Percentiles rank a stretch among this genome's conserved stretches.
phyloP scores from a whole-genome alignment of 2,797 vertebrate species.

The Lateolabrax maculatus region DNA sequence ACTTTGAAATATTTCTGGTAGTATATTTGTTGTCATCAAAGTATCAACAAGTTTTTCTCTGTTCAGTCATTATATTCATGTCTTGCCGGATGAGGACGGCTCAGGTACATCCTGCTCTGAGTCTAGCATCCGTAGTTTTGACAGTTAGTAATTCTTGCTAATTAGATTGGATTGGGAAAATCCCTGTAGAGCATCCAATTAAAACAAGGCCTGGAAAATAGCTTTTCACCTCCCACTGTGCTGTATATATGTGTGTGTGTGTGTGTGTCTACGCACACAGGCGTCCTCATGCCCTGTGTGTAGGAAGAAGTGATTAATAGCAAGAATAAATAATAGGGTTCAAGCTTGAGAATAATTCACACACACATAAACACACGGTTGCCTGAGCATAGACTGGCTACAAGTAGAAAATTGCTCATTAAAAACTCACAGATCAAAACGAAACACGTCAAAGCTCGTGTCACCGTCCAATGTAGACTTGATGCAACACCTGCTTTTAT shows the following conservation, averaged over 20 bases:
- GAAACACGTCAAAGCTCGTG: neutral
- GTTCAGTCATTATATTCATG: neutral
- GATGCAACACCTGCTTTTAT: neutral
- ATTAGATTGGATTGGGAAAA: slow-evolving; percentile 63
- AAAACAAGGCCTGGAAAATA: slow-evolving; percentile 52
- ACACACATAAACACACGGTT: neutral
- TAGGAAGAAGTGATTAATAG: slow-evolving; percentile 47
- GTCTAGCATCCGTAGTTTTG: slow-evolving; percentile 1
- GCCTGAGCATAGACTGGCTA: neutral
- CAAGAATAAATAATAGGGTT: slow-evolving; percentile 51
- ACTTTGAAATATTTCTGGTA: neutral
- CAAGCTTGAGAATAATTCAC: slow-evolving; percentile 20
- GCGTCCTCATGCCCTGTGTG: slow-evolving; percentile 1
- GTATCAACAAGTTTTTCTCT: neutral
- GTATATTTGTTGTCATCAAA: neutral
- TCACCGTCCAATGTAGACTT: neutral
- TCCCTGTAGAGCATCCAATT: slow-evolving; percentile 58
- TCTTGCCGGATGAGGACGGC: neutral
- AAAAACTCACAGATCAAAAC: slow-evolving; percentile 32
- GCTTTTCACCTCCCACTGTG: slow-evolving; percentile 63
- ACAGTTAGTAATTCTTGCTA: slow-evolving; percentile 50
- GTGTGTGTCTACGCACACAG: neutral
- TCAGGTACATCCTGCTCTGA: slow-evolving; percentile 18
- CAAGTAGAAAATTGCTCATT: slow-evolving; percentile 33
- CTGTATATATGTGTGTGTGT: neutral